Evolutionary conservation across 1,140 invertebrate genomes (phyloP).

Genomic region (Drosophila lini): DNA sequence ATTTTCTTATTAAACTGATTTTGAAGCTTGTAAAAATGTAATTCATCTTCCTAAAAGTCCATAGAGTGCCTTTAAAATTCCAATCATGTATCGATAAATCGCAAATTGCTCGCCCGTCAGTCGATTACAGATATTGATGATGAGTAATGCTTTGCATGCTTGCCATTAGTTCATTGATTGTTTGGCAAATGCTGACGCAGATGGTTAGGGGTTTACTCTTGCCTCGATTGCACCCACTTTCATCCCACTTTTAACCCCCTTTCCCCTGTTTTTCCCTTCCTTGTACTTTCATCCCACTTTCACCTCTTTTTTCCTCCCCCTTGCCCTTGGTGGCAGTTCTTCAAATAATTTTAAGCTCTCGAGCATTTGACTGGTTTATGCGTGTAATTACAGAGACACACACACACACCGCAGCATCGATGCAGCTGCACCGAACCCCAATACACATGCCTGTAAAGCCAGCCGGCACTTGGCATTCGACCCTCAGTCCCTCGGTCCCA

Average conservation of each 20-base stretch:
- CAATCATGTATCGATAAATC: constrained; percentile 31
- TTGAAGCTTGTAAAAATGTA: background rate
- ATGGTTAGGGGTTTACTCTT: constrained; percentile 2
- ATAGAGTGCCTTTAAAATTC: constrained; percentile 7
- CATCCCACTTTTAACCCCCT: no score
- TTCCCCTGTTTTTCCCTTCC: background rate
- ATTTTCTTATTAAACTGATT: background rate
- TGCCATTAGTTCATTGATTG: constrained; percentile 48
- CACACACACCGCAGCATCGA: background rate
- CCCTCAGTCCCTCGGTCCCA: background rate
- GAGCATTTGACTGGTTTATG: constrained; percentile 64
- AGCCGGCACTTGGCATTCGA: constrained; percentile 30
- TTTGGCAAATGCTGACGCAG: constrained; percentile 38
- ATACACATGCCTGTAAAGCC: background rate
- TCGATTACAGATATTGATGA: constrained; percentile 33
- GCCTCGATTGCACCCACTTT: background rate
- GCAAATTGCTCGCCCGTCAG: constrained; percentile 23
- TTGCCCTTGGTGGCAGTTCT: constrained; percentile 25
- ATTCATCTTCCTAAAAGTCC: constrained; percentile 1
- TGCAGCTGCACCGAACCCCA: constrained; percentile 3
- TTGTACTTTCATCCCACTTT: no score
- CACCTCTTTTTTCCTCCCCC: no score
- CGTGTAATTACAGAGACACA: constrained; percentile 62
- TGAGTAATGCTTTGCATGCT: constrained; percentile 35
- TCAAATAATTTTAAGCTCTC: constrained; percentile 63